Evolutionary conservation across 2,113 vertebrate species (phyloP), one percentile per base, ranked within the genome.

Genomic region (Corythornis cristatus): DNA sequence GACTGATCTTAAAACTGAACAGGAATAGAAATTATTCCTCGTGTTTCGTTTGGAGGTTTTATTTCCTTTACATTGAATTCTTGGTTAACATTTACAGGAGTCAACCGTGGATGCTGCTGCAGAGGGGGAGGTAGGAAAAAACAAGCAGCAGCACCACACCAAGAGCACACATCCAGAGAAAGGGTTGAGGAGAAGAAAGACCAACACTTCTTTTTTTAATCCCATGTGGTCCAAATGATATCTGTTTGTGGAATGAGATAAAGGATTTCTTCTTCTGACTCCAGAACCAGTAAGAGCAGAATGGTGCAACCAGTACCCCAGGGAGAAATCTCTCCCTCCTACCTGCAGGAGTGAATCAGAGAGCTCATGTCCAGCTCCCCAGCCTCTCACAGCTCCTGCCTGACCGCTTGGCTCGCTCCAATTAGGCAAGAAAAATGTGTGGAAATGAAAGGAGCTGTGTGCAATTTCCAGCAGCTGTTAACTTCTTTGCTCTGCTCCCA

Each of bases 381-480:
- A 81, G 29, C 48, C 54, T 45, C 48, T 72, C 4, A 0, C 83
- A 46, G 76, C 81, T 88, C 76, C 73, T 80, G 37, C 45, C 76
- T 0, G 0, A 51, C 73, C 1, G 0, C 77, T 72, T 2, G 0
- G 20, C 73, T 90, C 1, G 0, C 58, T 84, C 89, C 84, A 89
- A 80, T 94, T 89, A 96, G 51, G 67, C 77, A 91, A 88, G 91
- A 88, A 81, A 90, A 87, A 72, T 50, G 74, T 78, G 77, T 79
- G 90, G 89, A 68, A 89, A 62, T 67, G 86, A 51, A 73, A 85
- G 94, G 75, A 88, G 51, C 77, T 8, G 22, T 58, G 61, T 66
- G 71, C 7, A 19, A 9, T 87, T 90, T 70, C 54, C 86, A 95
- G 86, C 81, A 89, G 62, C 77, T 85, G 77, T 50, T 76, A 89